These are phyloP conservation scores for Thyatira batis DNA, from an alignment of 2,888 invertebrate genomes.

Conservation along the genomic window DNA sequence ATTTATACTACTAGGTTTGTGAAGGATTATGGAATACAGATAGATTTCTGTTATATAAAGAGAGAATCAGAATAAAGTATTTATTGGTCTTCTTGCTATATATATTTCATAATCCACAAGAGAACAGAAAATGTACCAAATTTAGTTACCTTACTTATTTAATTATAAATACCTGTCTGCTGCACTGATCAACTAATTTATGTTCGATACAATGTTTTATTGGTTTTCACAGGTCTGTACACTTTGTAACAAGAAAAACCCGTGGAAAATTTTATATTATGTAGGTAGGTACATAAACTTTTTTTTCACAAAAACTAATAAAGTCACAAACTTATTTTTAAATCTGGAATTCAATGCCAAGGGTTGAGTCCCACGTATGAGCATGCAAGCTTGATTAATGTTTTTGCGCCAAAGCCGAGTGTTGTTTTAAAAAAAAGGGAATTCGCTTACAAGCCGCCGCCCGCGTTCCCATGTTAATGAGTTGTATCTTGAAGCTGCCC, in stretches of 20 bases:
- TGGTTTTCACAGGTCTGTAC: not conserved
- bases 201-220: no score
- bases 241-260: not conserved
- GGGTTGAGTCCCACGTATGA: slow-evolving; percentile 26
- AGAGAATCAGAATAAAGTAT: no score
- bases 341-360: not conserved
- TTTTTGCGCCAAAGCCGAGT: slow-evolving; percentile 19
- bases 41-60: no score
- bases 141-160: no score
- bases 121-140: no score
- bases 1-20: no score
- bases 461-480: slow-evolving; percentile 94
- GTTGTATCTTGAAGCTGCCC: slow-evolving; percentile 86
- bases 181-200: no score
- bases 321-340: not conserved
- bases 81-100: no score
- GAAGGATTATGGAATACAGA: no score
- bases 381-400: slow-evolving; percentile 64
- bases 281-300: no score
- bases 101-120: no score
- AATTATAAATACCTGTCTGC: no score
- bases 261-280: not conserved
- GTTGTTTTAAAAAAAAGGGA: slow-evolving; percentile 4
- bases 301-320: not conserved
- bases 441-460: slow-evolving; percentile 93